phyloP scores from a whole-genome alignment of 2,888 invertebrate species.

The Hirtodrosophila cameraria region DNA sequence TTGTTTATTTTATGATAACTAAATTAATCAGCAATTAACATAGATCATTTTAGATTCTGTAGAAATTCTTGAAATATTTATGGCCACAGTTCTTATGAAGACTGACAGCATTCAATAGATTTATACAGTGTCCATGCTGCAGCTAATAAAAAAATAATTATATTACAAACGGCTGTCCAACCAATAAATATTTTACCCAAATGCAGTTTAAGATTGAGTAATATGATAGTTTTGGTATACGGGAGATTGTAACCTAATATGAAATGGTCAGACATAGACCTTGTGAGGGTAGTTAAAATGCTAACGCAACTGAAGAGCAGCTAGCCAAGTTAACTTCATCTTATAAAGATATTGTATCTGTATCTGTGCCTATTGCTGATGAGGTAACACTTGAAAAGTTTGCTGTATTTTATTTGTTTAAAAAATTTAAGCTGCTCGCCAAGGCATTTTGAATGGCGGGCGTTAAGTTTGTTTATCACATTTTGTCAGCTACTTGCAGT shows the following conservation, averaged over 20 bases:
- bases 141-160: slow-evolving; percentile 44
- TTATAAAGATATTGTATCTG: slow-evolving; percentile 5
- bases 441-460: slow-evolving; percentile 46
- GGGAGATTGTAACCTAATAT: slow-evolving; percentile 42
- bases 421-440: slow-evolving; percentile 63
- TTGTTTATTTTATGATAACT: slow-evolving; percentile 31
- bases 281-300: slow-evolving; percentile 12
- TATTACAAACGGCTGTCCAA: slow-evolving; percentile 33
- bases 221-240: slow-evolving; percentile 56
- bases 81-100: slow-evolving; percentile 52
- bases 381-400: slow-evolving; percentile 64
- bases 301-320: not conserved
- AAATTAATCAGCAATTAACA: slow-evolving; percentile 57
- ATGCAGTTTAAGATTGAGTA: slow-evolving; percentile 31
- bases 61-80: slow-evolving; percentile 41
- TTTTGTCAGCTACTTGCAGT: slow-evolving; percentile 74
- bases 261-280: slow-evolving; percentile 10
- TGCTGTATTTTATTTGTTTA: slow-evolving; percentile 48
- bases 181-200: slow-evolving; percentile 33
- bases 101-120: slow-evolving; percentile 50
- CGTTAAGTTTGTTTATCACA: slow-evolving; percentile 76
- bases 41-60: slow-evolving; percentile 14
- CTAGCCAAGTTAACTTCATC: slow-evolving; percentile 4
- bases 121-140: not conserved
- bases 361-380: slow-evolving; percentile 29